Evolutionary conservation across 92 coral and sea anemone genomes (phyloP).

Genomic region (Parazoanthus atlanticus): DNA sequence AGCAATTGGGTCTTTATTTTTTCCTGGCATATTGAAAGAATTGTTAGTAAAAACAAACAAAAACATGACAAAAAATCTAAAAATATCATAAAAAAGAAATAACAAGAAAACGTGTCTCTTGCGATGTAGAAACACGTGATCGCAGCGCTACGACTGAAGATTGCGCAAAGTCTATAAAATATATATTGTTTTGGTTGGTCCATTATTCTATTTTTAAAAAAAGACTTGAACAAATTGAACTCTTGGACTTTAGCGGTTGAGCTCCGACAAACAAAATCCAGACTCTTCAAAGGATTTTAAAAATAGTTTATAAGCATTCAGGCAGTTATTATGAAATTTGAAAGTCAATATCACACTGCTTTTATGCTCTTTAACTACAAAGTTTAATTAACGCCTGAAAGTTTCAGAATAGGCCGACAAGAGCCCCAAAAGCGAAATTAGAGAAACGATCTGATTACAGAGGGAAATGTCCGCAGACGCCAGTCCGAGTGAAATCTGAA

Average conservation of each 20-base stretch:
- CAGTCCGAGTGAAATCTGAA: neutral
- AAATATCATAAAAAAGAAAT: too few relatives aligned
- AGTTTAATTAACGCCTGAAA: slow-evolving; percentile 5
- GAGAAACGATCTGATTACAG: neutral
- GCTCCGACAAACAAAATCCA: neutral
- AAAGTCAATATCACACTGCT: neutral
- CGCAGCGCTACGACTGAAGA: too few relatives aligned
- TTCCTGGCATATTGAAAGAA: too few relatives aligned
- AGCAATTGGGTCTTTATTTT: too few relatives aligned
- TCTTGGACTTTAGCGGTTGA: neutral
- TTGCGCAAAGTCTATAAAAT: too few relatives aligned
- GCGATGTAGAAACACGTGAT: too few relatives aligned
- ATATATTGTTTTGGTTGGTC: too few relatives aligned
- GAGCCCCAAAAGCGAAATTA: neutral
- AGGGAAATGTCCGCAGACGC: neutral
- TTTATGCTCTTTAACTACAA: neutral
- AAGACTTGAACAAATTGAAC: neutral
- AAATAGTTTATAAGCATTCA: neutral
- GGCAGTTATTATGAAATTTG: neutral
- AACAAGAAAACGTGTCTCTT: too few relatives aligned
- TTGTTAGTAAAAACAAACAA: too few relatives aligned
- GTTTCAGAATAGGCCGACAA: neutral
- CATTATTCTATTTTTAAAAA: too few relatives aligned
- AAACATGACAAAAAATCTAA: too few relatives aligned
- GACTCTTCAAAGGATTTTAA: neutral